Evolutionary conservation across 2,888 invertebrate species (phyloP), one percentile per base, ranked within the genome.

Genomic region (Notocelia uddmanniana): DNA sequence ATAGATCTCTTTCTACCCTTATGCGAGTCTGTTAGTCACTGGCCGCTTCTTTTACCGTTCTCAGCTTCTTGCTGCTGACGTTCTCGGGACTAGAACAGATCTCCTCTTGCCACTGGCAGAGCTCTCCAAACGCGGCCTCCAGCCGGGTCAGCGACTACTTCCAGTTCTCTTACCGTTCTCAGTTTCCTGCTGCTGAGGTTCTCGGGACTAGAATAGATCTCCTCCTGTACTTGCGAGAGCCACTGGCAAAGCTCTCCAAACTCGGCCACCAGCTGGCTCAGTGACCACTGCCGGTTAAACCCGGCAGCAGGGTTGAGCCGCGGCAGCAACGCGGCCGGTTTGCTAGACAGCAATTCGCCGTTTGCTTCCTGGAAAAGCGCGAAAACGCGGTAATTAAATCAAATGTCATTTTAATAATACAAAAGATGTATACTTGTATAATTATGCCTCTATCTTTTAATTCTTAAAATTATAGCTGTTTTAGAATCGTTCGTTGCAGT

Each of bases 41-140:
- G 96, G 89, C 96, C n/a, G n/a, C n/a, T n/a, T n/a, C n/a, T n/a
- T n/a, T n/a, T n/a, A n/a, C 96, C 93, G 95, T 95, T 87, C 96
- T 94, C 81, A 96, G 89, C 83, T 95, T 95, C 87, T 95, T 95
- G 81, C 95, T 96, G 75, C 95, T 93, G 76, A 96, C 88, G 83
- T 95, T 96, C 86, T 96, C 96, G 81, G 96, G 96, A 91, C 96
- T 96, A 86, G 95, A 95, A 89, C 96, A 77, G 96, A 96, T 95
- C 89, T 96, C 96, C 86, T 97, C n/a, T n/a, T 97, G 94, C 97
- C 97, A 97, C 81, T 96, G 96, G 88, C 96, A 96, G 81, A 97
- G 95, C 87, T 97, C 97, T 76, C 95, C 95, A 92, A 97, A 97
- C 94, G 97, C 97, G 62, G 96, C 93, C 75, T 96, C 95, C 81